phyloP scores from a whole-genome alignment of 2,888 invertebrate species.

The Clunio marinus region DNA sequence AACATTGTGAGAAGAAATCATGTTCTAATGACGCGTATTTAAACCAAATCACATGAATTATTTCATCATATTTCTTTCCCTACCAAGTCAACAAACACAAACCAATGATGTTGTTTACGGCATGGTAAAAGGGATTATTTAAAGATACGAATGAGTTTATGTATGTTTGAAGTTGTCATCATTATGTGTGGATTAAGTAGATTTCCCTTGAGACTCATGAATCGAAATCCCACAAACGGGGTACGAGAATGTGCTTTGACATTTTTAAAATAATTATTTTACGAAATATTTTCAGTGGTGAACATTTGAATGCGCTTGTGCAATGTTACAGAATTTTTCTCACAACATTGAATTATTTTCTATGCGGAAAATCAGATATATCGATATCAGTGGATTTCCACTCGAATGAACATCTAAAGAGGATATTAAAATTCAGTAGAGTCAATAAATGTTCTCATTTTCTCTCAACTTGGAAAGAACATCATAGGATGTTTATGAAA shows the following conservation, averaged over 20 bases:
- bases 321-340: background rate
- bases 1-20: too few relatives aligned
- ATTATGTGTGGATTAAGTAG: conserved; percentile 40
- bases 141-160: conserved; percentile 12
- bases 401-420: conserved; percentile 39
- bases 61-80: background rate
- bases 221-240: conserved; percentile 2
- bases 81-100: background rate
- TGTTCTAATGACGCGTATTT: conserved; percentile 11
- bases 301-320: conserved; percentile 29
- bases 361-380: conserved; percentile 38
- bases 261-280: conserved; percentile 32
- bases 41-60: conserved; percentile 18
- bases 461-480: background rate
- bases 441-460: conserved; percentile 33
- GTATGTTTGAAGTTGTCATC: conserved; percentile 38
- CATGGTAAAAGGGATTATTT: conserved; percentile 30
- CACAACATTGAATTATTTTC: background rate
- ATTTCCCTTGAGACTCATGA: conserved; percentile 39
- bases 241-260: background rate
- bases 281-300: background rate
- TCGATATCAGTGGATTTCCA: conserved; percentile 39
- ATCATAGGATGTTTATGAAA: background rate
- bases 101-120: conserved; percentile 29
- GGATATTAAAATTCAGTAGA: conserved; percentile 39